Evolutionary conservation across 2,113 vertebrate genomes (phyloP), one percentile per base, ranked within the genome.

Genomic region (Myanophis thanlyinensis): DNA sequence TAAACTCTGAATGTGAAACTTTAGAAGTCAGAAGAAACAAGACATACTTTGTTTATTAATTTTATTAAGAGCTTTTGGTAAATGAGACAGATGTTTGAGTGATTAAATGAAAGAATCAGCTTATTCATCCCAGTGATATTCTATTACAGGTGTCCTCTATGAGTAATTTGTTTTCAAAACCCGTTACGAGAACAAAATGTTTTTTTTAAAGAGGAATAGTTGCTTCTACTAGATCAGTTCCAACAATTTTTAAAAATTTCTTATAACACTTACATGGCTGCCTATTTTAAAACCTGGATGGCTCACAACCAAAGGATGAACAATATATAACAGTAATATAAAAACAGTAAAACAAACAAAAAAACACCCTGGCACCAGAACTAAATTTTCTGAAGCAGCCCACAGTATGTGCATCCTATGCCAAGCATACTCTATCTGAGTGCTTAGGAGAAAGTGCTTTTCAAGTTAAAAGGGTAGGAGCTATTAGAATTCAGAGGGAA

Each of bases 121-220:
- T 94, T 93, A 90, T 94, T 95, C 94, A 88, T 30, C 87, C 7
- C 2, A 87, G 22, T 90, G 52, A n/a, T 87, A 89, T 87, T 93
- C 48, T 94, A 51, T 88, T 94, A 87, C 85, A 94, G 3, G 62
- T 92, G 54, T 90, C 85, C 52, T 5, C 0, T 25, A 89, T 90
- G 67, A 94, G 89, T 51, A 0, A 18, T 91, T 40, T 46, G 52
- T 67, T 84, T 67, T 89, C 30, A 49, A 80, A 89, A 8, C 27
- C 88, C 80, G 25, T 85, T 44, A 46, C 47, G 49, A 51, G 54
- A 90, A n/a, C 25, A 93, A 51, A 92, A 44, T 8, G 59, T 4
- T 87, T 67, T 15, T 86, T 48, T 7, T 53, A 48, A 93, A 53
- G 4, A 10, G 91, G 13, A 35, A 73, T 73, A 80, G 73, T 80